Conservation (phyloP, 2,888 invertebrate genomes). For the Anorthoa munda region DNA sequence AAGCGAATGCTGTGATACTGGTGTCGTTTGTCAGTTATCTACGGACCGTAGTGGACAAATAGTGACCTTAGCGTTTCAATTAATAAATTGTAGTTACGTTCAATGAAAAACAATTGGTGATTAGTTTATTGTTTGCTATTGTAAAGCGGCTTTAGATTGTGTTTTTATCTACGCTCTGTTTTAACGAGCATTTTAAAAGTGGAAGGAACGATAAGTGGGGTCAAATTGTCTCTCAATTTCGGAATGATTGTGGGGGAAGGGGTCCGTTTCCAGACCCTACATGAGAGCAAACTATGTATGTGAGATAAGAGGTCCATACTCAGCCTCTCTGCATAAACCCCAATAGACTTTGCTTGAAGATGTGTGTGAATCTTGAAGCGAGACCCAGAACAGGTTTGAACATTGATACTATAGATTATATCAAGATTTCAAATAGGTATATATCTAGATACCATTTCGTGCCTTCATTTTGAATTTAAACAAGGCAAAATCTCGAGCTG, state of each 20-base stretch:
- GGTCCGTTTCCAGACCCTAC: neutral
- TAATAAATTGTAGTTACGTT: slow-evolving; percentile 11
- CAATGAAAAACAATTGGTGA: slow-evolving; percentile 32
- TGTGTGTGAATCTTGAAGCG: slow-evolving; percentile 35
- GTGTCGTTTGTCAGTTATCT: slow-evolving; percentile 40
- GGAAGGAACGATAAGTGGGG: neutral
- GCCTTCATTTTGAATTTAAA: neutral
- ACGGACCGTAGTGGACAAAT: slow-evolving; percentile 16
- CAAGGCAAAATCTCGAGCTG: neutral
- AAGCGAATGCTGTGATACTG: slow-evolving; percentile 57
- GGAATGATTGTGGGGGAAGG: neutral
- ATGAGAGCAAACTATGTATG: neutral
- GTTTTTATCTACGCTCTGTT: slow-evolving; percentile 10
- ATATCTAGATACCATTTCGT: neutral
- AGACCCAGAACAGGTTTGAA: slow-evolving; percentile 34
- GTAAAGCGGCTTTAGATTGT: slow-evolving; percentile 25
- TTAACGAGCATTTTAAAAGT: neutral
- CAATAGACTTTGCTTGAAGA: slow-evolving; percentile 2
- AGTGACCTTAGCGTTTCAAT: slow-evolving; percentile 29
- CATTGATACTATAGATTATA: too few species aligned
- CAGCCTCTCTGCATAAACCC: neutral
- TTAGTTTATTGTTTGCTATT: slow-evolving; percentile 28
- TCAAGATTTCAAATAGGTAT: neutral
- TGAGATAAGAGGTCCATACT: neutral
- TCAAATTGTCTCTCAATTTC: neutral